A percentile compares a stretch with the other conserved stretches of the same genome.
These are phyloP conservation scores for Epizoanthus fatuus DNA, from an alignment of 92 coral and sea anemone genomes.

Conservation along the genomic window DNA sequence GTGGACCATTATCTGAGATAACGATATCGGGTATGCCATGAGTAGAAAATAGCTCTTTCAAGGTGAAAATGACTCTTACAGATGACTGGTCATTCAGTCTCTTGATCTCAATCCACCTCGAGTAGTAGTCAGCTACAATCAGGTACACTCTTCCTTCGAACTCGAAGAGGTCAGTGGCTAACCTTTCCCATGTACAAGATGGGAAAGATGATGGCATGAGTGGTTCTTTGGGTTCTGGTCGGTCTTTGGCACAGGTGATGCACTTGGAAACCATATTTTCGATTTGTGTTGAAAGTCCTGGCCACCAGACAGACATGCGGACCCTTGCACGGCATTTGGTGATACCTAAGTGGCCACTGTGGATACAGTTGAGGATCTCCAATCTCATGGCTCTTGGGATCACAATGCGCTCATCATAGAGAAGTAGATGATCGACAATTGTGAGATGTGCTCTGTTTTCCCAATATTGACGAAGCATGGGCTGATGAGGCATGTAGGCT, in stretches of 20 bases:
- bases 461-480: background rate
- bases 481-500: background rate
- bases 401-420: no score
- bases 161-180: slow-evolving; percentile 30
- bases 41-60: slow-evolving; percentile 57
- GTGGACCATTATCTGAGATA: slow-evolving; percentile 58
- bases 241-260: slow-evolving; percentile 54
- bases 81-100: slow-evolving; percentile 9
- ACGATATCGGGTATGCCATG: slow-evolving; percentile 54
- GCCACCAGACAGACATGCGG: slow-evolving; percentile 69
- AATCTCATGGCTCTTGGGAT: no score
- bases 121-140: slow-evolving; percentile 54
- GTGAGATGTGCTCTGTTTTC: no score
- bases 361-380: background rate
- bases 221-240: no score
- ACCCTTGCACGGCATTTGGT: slow-evolving; percentile 63
- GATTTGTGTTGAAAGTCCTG: slow-evolving; percentile 39
- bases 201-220: no score
- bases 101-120: slow-evolving; percentile 62
- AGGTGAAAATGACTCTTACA: background rate
- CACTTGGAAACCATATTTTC: slow-evolving; percentile 59
- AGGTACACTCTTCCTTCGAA: background rate
- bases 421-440: no score
- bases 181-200: slow-evolving; percentile 30
- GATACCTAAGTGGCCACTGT: background rate